Base-by-base conservation (phyloP, 1,140 invertebrate species). In the Brachionus manjavacas region DNA sequence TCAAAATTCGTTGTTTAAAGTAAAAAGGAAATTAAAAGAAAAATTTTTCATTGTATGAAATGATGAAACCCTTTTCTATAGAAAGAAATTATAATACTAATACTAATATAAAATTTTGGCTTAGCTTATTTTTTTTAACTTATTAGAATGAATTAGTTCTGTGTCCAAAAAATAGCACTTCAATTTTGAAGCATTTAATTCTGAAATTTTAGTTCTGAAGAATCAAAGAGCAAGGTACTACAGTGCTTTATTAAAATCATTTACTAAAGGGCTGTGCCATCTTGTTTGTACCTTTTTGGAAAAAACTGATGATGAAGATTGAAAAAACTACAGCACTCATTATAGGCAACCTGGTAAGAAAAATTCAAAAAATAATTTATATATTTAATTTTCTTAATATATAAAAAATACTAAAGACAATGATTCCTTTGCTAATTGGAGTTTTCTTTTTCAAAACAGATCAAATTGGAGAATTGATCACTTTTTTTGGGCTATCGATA, bases 391-490 rank as follows among this genome's bases (percentile, higher is more conserved):
- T 41, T 20, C 2, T 74, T 39, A 41, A 74, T 35, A 8, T 11
- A 74, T 41, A 20, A 16, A 14, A 28, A 55, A 46, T 68, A 16
- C 66, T 4, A 4, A 80, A 81, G 52, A 39, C 39, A 20, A 64
- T 81, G 28, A 28, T 81, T 81, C 79, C 79, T 14, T 43, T 81
- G 31, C 14, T 81, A 28, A 81, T 81, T 23, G 79, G 79, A 60
- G 35, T 81, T 16, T 81, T 81, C 2, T 81, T 78, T 55, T 78
- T 78, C 23, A 46, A 55, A 46, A 78, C 74, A 23, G 12, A 55
- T 14, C 31, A 55, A 14, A 28, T 78, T 28, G 74, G 74, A 46
- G 74, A 78, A 55, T 14, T 78, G 46, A 78, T 78, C 20, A 55
- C 41, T 25, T 81, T 81, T 68, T 81, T 81, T 64, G 52, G 12